Evolutionary conservation across 2,113 vertebrate species (phyloP).

Genomic region (Scopus umbretta): DNA sequence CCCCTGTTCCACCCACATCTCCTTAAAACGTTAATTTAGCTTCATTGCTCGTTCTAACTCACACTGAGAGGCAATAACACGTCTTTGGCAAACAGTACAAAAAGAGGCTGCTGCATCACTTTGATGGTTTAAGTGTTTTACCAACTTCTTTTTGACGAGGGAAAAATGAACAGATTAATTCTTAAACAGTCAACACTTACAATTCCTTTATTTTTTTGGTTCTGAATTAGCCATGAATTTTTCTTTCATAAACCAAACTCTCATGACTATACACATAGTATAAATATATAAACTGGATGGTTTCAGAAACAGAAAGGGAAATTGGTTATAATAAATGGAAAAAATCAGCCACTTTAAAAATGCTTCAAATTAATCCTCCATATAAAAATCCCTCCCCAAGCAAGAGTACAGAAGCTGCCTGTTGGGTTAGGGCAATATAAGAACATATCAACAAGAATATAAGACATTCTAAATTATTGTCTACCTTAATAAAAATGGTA

Average conservation of each 20-base stretch:
- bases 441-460: background rate
- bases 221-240: slow-evolving; percentile 14
- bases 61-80: background rate
- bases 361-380: background rate
- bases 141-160: background rate
- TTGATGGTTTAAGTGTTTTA: background rate
- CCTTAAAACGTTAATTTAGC: background rate
- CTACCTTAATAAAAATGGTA: background rate
- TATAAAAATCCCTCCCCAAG: background rate
- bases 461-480: background rate
- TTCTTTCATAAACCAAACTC: background rate
- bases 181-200: slow-evolving; percentile 5
- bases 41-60: background rate
- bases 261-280: background rate
- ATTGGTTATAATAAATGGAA: background rate
- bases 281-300: slow-evolving; percentile 39
- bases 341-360: background rate
- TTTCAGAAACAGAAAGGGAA: slow-evolving; percentile 32
- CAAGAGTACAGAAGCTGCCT: background rate
- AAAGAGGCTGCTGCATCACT: background rate
- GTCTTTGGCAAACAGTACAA: background rate
- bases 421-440: background rate
- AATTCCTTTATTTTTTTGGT: slow-evolving; percentile 52
- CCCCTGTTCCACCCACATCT: background rate
- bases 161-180: slow-evolving; percentile 34